Evolutionary conservation across 53 echinoderm and acorn worm species (phyloP), one percentile per base, ranked within the genome.

Genomic region (Astropecten irregularis): DNA sequence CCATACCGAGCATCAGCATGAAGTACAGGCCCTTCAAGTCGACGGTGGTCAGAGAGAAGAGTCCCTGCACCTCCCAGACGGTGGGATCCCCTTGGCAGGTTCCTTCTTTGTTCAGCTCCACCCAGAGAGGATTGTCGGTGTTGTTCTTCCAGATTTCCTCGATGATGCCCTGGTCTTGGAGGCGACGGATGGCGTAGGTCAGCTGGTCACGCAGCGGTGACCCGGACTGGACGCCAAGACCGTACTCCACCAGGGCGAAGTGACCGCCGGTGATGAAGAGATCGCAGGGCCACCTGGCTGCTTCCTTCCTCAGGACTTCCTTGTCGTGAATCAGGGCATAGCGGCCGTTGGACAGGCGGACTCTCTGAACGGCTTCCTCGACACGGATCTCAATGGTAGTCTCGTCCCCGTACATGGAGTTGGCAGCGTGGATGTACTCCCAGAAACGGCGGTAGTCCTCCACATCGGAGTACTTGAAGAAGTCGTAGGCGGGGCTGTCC

Each of bases 261-360:
- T 87, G 87, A 4, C 92, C 92, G 1, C 94, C 94, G 30, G 94
- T 92, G 57, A 97, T 92, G 71, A 73, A 94, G 58, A 97, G 64
- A 62, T 92, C 89, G 69, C 94, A 97, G 9, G 92, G 89, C 85
- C 88, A 69, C 42, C 89, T 83, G 30, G 77, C 69, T 2, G 90
- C 82, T 54, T 93, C 97, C 35, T 85, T 73, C 83, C 87, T 82
- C 46, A 97, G 72, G 23, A 91, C 87, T 29, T 66, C 48, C 39
- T 77, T 69, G 77, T 97, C 97, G 59, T 92, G 92, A 26, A 97
- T 94, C 71, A 97, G 83, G 76, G 92, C 97, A 40, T 97, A 97
- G 68, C 90, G 84, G 53, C 94, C 97, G 64, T 97, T 97, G 22
- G 94, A 94, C 40, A 90, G 83, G 26, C 94, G 92, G 8, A 94